Base-by-base conservation (phyloP, 2,797 vertebrate species). In the Acipenser ruthenus region DNA sequence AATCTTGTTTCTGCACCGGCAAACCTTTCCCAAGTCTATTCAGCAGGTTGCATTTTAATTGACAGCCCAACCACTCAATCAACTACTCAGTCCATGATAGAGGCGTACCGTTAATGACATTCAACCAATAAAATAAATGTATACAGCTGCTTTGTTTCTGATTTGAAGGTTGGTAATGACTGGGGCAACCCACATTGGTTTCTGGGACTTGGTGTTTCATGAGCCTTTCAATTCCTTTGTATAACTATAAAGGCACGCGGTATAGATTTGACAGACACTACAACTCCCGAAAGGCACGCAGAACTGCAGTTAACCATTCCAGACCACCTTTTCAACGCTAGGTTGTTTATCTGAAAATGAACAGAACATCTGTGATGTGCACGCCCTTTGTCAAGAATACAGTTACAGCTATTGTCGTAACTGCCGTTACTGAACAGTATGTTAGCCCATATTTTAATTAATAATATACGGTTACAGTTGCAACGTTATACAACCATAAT, bases 301-400 rank as follows among this genome's bases (percentile, higher is more conserved):
- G 1, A 50, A 1, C 74, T 10, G 71, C 71, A 52, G 63, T 10
- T 3, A 15, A 50, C 12, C 53, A 62, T 64, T 56, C 55, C 11
- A 50, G 48, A 52, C 73, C 66, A 72, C 72, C 65, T 65, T 63
- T 69, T 23, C 9, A 69, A 37, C 37, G 1, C 37, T 5, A 0
- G 37, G 75, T 88, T 89, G 87, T 89, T 89, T 87, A 86, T 85
- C 82, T 77, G 73, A 83, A 81, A 72, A 62, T n/a, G 48, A 52
- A 60, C 13, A 72, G 63, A 50, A 12, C 13, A 18, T 7, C 8
- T 8, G 47, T n/a, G 60, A 18, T 49, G 65, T 61, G 60, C 12
- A n/a, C n/a, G 58, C 65, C 65, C 65, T 37, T 5, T 37, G 3
- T 5, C 37, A 37, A 37, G 37, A 37, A 37, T 37, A 37, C 4